Evolutionary conservation across 2,113 vertebrate genomes (phyloP).

Genomic region (Barbus barbus): DNA sequence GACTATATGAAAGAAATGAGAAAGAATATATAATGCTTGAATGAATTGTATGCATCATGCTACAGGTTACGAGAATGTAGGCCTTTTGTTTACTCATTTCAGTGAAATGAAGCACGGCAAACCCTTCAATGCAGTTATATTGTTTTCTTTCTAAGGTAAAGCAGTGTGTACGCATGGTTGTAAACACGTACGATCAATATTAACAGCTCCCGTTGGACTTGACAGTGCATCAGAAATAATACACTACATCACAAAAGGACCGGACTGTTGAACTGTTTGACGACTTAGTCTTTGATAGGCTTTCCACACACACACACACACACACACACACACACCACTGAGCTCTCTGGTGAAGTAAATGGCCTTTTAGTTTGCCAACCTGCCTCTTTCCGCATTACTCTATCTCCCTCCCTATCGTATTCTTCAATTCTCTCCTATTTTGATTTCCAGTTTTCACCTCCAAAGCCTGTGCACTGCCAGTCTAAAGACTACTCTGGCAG

Average conservation of each 20-base stretch:
- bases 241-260: constrained; percentile 23
- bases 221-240: constrained; percentile 51
- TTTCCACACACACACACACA: neutral
- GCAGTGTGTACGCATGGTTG: neutral
- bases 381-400: constrained; percentile 29
- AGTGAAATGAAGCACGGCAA: neutral
- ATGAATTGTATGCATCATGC: neutral
- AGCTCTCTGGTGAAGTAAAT: constrained; percentile 27
- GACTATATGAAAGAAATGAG: neutral
- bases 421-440: neutral
- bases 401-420: neutral
- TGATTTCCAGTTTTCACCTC: constrained; percentile 8
- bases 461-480: neutral
- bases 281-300: constrained; percentile 9
- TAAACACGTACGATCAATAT: constrained; percentile 44
- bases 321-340: neutral
- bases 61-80: neutral
- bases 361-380: constrained; percentile 28
- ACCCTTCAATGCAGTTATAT: neutral
- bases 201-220: constrained; percentile 47
- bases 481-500: neutral
- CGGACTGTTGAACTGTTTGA: constrained; percentile 3
- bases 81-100: constrained; percentile 18
- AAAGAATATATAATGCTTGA: constrained; percentile 11
- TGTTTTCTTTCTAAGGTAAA: constrained; percentile 41